These are phyloP conservation scores for Tenebrio molitor DNA, from an alignment of 1,140 invertebrate species.

Conservation along the genomic window DNA sequence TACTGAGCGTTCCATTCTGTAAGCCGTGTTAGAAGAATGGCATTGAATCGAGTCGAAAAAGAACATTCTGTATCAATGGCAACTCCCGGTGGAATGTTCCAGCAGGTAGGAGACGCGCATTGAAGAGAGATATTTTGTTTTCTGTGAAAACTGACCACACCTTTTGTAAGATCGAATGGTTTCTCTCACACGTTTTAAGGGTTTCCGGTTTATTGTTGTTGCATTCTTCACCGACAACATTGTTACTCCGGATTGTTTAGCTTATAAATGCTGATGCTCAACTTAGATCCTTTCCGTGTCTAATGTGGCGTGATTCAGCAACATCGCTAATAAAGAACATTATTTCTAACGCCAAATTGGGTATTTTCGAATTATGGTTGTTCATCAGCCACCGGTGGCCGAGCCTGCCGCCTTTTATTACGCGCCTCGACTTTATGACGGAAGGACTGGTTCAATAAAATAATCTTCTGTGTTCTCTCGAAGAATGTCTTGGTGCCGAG, in stretches of 20 bases:
- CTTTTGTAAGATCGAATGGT: slow-evolving; percentile 62
- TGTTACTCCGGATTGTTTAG: slow-evolving; percentile 64
- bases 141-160: slow-evolving; percentile 65
- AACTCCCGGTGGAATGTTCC: slow-evolving; percentile 61
- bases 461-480: slow-evolving; percentile 6
- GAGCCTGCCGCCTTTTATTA: slow-evolving; percentile 13
- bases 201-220: slow-evolving; percentile 63
- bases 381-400: slow-evolving; percentile 16
- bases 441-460: slow-evolving; percentile 21
- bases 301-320: slow-evolving; percentile 59
- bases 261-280: slow-evolving; percentile 59
- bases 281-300: slow-evolving; percentile 54
- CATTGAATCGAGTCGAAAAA: slow-evolving; percentile 55
- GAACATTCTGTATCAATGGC: slow-evolving; percentile 65
- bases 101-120: slow-evolving; percentile 59
- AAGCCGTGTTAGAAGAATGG: slow-evolving; percentile 53
- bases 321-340: slow-evolving; percentile 35
- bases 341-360: slow-evolving; percentile 35
- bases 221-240: slow-evolving; percentile 62
- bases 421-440: background rate
- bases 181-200: slow-evolving; percentile 65
- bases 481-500: slow-evolving; percentile 35
- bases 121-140: slow-evolving; percentile 62
- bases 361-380: slow-evolving; percentile 29
- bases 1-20: slow-evolving; percentile 54